These are phyloP conservation scores for Poeciliopsis prolifica DNA, from an alignment of 2,113 vertebrate species.

Conservation along the genomic window DNA sequence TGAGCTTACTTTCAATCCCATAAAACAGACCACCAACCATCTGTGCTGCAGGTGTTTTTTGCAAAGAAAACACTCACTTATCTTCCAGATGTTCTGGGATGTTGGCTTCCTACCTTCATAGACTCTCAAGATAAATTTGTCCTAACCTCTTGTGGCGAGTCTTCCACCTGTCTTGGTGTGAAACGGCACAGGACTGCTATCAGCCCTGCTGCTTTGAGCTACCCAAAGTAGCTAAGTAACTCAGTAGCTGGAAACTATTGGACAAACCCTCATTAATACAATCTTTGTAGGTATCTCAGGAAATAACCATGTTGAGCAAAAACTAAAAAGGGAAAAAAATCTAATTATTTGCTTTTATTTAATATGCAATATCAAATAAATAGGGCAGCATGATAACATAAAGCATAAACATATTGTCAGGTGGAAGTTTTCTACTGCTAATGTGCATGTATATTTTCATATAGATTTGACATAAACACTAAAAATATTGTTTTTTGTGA, in stretches of 20 bases:
- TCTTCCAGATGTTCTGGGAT: slow-evolving; percentile 25
- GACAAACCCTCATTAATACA: not conserved
- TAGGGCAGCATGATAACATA: not conserved
- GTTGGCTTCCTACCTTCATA: slow-evolving; percentile 3
- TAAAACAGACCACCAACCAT: slow-evolving; percentile 13
- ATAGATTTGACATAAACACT: not conserved
- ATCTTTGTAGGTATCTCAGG: not conserved
- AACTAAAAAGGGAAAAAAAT: not conserved
- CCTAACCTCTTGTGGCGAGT: not conserved
- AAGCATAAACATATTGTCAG: not conserved
- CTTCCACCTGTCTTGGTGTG: not conserved
- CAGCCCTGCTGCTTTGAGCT: not conserved
- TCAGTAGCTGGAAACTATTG: too few species aligned
- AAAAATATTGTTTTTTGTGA: not conserved
- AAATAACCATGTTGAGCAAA: not conserved
- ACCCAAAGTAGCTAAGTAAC: not conserved
- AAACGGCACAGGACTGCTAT: slow-evolving; percentile 13
- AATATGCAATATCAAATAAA: too few species aligned
- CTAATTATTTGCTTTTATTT: not conserved
- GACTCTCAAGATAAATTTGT: not conserved
- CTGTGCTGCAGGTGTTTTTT: slow-evolving; percentile 19
- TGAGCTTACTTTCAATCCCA: not conserved
- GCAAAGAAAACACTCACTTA: not conserved
- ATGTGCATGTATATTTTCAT: not conserved
- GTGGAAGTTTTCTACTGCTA: too few species aligned